Evolutionary conservation across 2,888 invertebrate species (phyloP).

Genomic region (Germaria angustata): DNA sequence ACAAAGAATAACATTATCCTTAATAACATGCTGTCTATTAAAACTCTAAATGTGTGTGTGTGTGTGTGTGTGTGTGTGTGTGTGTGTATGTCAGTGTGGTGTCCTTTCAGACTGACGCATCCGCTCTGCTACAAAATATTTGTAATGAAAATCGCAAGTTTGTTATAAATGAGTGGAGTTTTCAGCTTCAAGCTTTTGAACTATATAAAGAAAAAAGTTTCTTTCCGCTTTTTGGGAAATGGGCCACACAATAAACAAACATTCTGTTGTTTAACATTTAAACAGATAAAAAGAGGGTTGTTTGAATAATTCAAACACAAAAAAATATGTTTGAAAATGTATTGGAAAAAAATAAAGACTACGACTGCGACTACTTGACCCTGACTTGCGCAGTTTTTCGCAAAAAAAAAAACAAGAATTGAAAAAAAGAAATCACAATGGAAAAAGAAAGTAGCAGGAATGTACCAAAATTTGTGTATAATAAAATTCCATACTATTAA

Average conservation of each 20-base stretch:
- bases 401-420: conserved; percentile 23
- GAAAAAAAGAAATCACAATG: too few species aligned
- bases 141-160: conserved; percentile 52
- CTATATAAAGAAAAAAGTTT: background rate
- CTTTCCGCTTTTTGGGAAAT: conserved; percentile 46
- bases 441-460: background rate
- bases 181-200: conserved; percentile 12
- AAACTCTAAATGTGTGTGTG: background rate
- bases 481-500: conserved; percentile 43
- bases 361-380: conserved; percentile 71
- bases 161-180: conserved; percentile 23
- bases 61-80: background rate
- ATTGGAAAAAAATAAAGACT: conserved; percentile 34
- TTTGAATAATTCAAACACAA: conserved; percentile 27
- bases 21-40: conserved; percentile 22
- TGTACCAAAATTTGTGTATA: conserved; percentile 47
- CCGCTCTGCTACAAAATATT: conserved; percentile 37
- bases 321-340: conserved; percentile 30
- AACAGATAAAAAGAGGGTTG: conserved; percentile 61
- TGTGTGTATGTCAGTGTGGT: background rate
- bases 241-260: conserved; percentile 51
- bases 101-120: conserved; percentile 52
- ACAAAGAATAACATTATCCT: conserved; percentile 60
- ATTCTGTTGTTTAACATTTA: conserved; percentile 24
- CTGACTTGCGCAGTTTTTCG: conserved; percentile 77